These are phyloP conservation scores for Mesocricetus auratus DNA, from an alignment of 2,113 vertebrate species.

Conservation along the genomic window DNA sequence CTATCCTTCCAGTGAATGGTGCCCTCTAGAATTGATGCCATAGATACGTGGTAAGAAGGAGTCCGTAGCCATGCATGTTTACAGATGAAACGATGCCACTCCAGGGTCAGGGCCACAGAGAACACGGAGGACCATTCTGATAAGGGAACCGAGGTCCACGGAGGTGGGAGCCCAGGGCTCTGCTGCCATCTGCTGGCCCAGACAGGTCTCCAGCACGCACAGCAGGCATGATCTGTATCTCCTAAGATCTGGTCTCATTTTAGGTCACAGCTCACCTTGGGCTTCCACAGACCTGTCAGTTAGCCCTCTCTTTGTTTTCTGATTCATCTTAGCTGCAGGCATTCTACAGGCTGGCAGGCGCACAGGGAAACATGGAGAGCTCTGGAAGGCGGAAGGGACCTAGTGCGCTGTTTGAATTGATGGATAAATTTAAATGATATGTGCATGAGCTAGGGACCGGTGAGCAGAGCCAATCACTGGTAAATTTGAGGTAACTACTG, in stretches of 20 bases:
- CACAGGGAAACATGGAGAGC: neutral
- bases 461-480: too few relatives aligned
- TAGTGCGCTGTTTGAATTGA: neutral
- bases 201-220: slow-evolving; percentile 60
- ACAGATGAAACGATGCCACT: slow-evolving; percentile 82
- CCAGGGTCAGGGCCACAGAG: slow-evolving; percentile 82
- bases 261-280: slow-evolving; percentile 76
- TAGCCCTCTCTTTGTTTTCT: slow-evolving; percentile 61
- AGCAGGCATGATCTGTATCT: neutral
- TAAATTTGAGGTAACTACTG: neutral
- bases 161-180: slow-evolving; percentile 71
- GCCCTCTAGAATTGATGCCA: slow-evolving; percentile 73
- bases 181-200: slow-evolving; percentile 87
- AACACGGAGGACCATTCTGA: slow-evolving; percentile 59
- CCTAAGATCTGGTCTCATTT: slow-evolving; percentile 60
- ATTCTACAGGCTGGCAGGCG: slow-evolving; percentile 30
- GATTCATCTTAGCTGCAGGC: slow-evolving; percentile 51
- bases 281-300: slow-evolving; percentile 71
- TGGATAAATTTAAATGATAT: rapidly evolving
- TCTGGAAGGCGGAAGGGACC: neutral
- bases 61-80: slow-evolving; percentile 78
- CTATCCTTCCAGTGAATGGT: neutral
- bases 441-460: neutral
- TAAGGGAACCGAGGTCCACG: slow-evolving; percentile 62
- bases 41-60: slow-evolving; percentile 73